Evolutionary conservation across 2,888 invertebrate species (phyloP).

Genomic region (Villa cingulata): DNA sequence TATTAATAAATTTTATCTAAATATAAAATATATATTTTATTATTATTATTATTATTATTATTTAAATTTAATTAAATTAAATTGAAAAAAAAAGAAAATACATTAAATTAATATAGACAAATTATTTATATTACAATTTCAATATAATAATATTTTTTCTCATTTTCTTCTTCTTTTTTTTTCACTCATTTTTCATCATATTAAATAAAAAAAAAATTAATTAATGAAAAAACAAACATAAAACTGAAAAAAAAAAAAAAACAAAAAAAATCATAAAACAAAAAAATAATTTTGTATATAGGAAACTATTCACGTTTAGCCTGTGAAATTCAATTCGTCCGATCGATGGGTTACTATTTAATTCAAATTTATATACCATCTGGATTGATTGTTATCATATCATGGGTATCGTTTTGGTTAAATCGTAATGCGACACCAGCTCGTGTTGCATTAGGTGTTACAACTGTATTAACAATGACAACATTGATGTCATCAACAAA

Average conservation of each 20-base stretch:
- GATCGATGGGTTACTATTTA: slow-evolving; percentile 96
- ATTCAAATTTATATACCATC: slow-evolving; percentile 98
- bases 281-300: slow-evolving; percentile 30
- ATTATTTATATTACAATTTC: background rate
- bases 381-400: slow-evolving; percentile 92
- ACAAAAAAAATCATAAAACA: background rate
- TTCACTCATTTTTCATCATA: background rate
- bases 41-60: too few species aligned
- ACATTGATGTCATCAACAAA: slow-evolving; percentile 94
- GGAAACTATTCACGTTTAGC: slow-evolving; percentile 94
- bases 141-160: background rate
- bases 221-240: background rate
- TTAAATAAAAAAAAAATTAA: background rate
- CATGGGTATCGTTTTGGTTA: slow-evolving; percentile 95
- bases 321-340: slow-evolving; percentile 92
- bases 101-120: too few species aligned
- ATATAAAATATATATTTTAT: too few species aligned
- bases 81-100: too few species aligned
- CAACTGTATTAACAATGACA: slow-evolving; percentile 95
- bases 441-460: slow-evolving; percentile 84
- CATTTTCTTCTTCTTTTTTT: background rate
- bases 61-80: too few species aligned
- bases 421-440: slow-evolving; percentile 91
- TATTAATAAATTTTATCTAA: too few species aligned
- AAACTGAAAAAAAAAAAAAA: background rate